Evolutionary conservation across 2,888 invertebrate species (phyloP), one percentile per base, ranked within the genome.

Genomic region (Leptopilina syphax): DNA sequence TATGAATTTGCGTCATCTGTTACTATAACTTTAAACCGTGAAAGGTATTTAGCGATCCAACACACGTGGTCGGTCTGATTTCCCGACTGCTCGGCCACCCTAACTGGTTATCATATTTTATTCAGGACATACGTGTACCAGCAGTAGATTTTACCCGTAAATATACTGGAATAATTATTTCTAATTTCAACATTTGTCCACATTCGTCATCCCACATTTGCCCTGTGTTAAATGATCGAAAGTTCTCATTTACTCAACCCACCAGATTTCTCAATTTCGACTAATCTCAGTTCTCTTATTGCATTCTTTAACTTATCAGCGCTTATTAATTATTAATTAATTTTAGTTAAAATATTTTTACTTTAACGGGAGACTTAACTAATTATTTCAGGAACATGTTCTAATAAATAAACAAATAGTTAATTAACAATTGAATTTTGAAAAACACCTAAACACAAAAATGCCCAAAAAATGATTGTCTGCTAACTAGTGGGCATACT

Each of bases 1-100:
- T 91, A 90, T 88, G 88, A 88, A 90, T 90, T 34, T 87, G 89
- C 91, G 88, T 90, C 91, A 91, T 91, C 90, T 91, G 91, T 91
- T 91, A 91, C 91, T 89, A 34, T 34, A 91, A 90, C 88, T 90
- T 88, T 86, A 80, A 85, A 87, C 89, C 85, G 86, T 85, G 86
- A 85, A 89, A 89, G 89, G 88, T 89, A 91, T 91, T 91, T 90
- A 50, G 50, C 50, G 50, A 50, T 12, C 12, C 9, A 12, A 47
- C 89, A 88, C 87, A 34, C 84, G 82, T 83, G 84, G 86, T 84
- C 84, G 85, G 85, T 57, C 57, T 13, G 34, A 54, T 34, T 54
- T 73, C 12, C 82, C 83, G 84, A 84, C 85, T 87, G 86, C 83
- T 81, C 81, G 83, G 83, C 86, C 85, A 86, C 85, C 86, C 87